Conservation (phyloP, 1,140 invertebrate species). For the Drosophila quadrilineata region DNA sequence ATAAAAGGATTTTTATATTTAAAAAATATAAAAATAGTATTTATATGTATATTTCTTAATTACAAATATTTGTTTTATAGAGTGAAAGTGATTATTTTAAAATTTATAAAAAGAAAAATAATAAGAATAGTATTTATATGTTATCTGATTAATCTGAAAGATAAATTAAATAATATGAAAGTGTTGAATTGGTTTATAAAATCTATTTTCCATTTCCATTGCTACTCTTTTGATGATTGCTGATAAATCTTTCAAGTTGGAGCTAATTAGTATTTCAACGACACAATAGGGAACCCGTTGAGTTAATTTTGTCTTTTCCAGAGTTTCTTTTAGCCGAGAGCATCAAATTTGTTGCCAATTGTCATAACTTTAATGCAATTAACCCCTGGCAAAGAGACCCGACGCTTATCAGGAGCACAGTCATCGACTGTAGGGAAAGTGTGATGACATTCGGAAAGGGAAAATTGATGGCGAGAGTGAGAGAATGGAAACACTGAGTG, state of each 20-base stretch:
- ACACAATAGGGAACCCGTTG: constrained; percentile 38
- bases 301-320: constrained; percentile 47
- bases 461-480: neutral
- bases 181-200: too few relatives aligned
- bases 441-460: too few relatives aligned
- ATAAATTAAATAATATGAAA: too few relatives aligned
- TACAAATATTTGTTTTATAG: too few relatives aligned
- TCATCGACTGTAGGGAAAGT: constrained; percentile 8
- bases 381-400: constrained; percentile 60
- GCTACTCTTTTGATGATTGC: neutral
- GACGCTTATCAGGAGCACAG: constrained; percentile 44
- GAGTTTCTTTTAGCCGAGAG: constrained; percentile 29
- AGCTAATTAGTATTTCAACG: constrained; percentile 58
- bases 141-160: too few relatives aligned
- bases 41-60: too few relatives aligned
- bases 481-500: neutral
- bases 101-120: too few relatives aligned
- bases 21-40: too few relatives aligned
- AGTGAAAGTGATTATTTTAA: too few relatives aligned
- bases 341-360: constrained; percentile 71
- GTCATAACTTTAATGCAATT: constrained; percentile 79
- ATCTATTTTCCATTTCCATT: too few relatives aligned
- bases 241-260: constrained; percentile 14
- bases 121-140: too few relatives aligned
- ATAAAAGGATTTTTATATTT: too few relatives aligned